These are phyloP conservation scores for Calidris pugnax DNA, from an alignment of 2,113 vertebrate genomes.

Conservation along the genomic window DNA sequence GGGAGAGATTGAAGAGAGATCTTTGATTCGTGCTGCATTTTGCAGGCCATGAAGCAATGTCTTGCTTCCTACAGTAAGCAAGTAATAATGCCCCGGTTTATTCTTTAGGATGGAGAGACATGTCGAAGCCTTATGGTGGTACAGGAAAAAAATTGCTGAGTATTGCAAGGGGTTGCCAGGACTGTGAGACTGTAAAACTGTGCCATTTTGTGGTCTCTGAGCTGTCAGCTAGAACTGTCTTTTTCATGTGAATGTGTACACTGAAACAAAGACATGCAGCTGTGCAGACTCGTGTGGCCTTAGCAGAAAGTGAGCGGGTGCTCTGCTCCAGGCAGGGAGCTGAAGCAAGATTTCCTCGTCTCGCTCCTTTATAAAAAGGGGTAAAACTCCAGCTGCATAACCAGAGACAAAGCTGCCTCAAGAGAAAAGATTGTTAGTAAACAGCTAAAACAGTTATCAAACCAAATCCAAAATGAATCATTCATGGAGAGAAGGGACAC, in stretches of 20 bases:
- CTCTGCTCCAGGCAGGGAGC: background rate
- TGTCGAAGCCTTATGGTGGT: fast-evolving
- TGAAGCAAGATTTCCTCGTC: background rate
- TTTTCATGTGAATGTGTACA: background rate
- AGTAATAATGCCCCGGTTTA: background rate
- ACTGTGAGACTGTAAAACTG: fast-evolving
- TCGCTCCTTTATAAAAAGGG: background rate
- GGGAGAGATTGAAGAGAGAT: background rate
- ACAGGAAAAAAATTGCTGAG: background rate
- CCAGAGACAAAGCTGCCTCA: constrained; percentile 27
- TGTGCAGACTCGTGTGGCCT: background rate
- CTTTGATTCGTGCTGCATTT: background rate
- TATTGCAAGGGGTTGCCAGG: background rate
- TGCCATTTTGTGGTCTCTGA: background rate
- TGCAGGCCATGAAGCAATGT: background rate
- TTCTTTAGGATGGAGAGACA: background rate
- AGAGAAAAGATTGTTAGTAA: constrained; percentile 51
- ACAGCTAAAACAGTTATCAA: constrained; percentile 46
- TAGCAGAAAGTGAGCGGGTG: background rate
- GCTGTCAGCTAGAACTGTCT: background rate
- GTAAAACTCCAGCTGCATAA: constrained; percentile 17
- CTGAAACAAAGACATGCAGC: background rate
- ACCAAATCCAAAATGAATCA: constrained; percentile 40
- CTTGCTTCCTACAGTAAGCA: background rate
- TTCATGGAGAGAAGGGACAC: constrained; percentile 34